phyloP scores from a whole-genome alignment of 64 coral and sea anemone species.

The Montipora capricornis region DNA sequence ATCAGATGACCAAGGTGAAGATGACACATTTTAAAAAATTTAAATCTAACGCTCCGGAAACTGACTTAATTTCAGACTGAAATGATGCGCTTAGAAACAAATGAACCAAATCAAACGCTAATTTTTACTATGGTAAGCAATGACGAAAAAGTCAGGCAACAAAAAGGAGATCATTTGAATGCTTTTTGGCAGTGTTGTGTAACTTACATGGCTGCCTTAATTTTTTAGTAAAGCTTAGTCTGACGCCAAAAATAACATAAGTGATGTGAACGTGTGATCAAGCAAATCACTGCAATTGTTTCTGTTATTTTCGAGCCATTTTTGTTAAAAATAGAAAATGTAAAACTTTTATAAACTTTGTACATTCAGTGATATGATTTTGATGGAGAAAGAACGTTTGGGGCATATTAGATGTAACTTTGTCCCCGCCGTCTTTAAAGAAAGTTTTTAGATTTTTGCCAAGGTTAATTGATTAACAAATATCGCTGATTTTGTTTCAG shows the following conservation, averaged over 20 bases:
- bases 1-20: background rate
- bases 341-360: background rate
- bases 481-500: slow-evolving; percentile 6
- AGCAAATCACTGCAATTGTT: background rate
- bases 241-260: background rate
- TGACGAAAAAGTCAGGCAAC: background rate
- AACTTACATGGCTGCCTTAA: too few relatives aligned
- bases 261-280: background rate
- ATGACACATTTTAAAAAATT: background rate
- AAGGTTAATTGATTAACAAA: background rate
- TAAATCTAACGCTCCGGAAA: background rate
- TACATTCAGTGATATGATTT: background rate
- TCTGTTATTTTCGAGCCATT: background rate
- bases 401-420: too few relatives aligned
- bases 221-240: background rate
- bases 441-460: too few relatives aligned
- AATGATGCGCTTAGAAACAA: background rate
- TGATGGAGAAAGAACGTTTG: too few relatives aligned
- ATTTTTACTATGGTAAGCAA: background rate
- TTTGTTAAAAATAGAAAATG: background rate
- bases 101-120: background rate
- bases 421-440: too few relatives aligned
- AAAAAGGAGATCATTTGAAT: background rate
- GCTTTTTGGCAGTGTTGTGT: background rate
- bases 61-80: too few relatives aligned